Evolutionary conservation across 2,888 invertebrate genomes (phyloP), one percentile per base, ranked within the genome.

Genomic region (Lepidochitona cinerea): DNA sequence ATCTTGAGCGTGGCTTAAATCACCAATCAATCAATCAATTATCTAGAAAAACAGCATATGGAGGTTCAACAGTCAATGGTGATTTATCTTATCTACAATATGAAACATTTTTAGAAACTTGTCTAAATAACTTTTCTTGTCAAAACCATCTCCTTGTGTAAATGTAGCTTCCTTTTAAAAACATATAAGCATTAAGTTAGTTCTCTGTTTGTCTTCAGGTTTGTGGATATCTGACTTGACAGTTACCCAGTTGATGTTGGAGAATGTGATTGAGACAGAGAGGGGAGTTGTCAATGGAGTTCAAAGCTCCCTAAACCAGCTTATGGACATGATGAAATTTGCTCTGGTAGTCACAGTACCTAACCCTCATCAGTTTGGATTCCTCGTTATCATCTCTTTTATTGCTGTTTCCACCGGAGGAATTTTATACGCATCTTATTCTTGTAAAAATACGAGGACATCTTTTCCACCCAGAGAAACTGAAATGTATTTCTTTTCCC

Each of bases 221-320:
- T 83, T 93, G 37, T 93, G 92, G 92, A 87, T 92, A 72, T 89
- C 91, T 1, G 93, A 93, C 82, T 82, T 93, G 72, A 89, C 91
- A 1, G 91, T 93, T 26, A 92, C 91, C 23, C 92, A 93, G 83
- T 85, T 92, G 32, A 88, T 92, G 73, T 91, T 92, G 83, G 92
- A 92, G 83, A 84, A 84, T 18, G 91, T 92, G 1, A 81, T 77
- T 5, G 92, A 92, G 74, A 76, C 81, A 3, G 90, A 92, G 77
- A 85, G 92, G 32, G 92, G 92, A 5, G 88, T 90, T 6, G 89
- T 93, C n/a, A 90, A 90, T 75, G 92, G 92, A 1, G 92, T 92
- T 1, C 93, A 93, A 81, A 89, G 85, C 68, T 91, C 92, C 1
- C 82, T 92, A n/a, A 92, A 92, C 84, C 90, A 89, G 84, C 77